These are phyloP conservation scores for Tetragnatha versicolor DNA, from an alignment of 1,140 invertebrate species.

Conservation along the genomic window DNA sequence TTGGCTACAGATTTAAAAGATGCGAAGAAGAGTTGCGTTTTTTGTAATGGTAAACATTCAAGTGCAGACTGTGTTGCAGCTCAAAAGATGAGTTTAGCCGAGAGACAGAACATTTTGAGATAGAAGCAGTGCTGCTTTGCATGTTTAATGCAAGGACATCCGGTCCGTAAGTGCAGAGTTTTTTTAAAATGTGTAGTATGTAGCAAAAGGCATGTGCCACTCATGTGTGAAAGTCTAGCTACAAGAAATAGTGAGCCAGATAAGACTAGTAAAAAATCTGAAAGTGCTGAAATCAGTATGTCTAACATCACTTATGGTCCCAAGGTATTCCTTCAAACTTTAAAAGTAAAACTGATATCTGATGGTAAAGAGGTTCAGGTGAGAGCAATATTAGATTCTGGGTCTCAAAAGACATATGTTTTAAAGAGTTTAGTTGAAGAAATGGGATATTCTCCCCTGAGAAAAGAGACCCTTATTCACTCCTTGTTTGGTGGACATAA, in stretches of 20 bases:
- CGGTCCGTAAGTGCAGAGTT: neutral
- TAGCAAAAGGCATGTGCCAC: neutral
- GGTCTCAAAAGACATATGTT: neutral
- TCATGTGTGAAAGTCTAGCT: conserved; percentile 12
- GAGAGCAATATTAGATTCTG: neutral
- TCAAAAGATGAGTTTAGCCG: conserved; percentile 8
- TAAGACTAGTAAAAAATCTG: neutral
- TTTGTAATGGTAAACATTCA: neutral
- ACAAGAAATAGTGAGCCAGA: neutral
- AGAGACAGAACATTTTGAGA: neutral
- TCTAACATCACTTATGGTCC: neutral
- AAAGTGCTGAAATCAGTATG: neutral
- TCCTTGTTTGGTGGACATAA: neutral
- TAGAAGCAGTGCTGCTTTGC: conserved; percentile 1
- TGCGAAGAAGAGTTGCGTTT: neutral
- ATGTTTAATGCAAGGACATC: neutral
- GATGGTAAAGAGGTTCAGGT: neutral
- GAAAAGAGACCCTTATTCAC: neutral
- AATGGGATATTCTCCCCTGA: neutral
- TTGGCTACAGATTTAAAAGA: conserved; percentile 8
- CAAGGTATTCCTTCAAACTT: neutral
- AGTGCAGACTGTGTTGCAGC: neutral
- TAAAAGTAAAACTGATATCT: conserved; percentile 1
- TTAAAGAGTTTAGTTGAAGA: neutral
- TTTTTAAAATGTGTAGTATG: conserved; percentile 12